Conservation (phyloP, 2,113 vertebrate species). For the Ceyx cyanopectus region DNA sequence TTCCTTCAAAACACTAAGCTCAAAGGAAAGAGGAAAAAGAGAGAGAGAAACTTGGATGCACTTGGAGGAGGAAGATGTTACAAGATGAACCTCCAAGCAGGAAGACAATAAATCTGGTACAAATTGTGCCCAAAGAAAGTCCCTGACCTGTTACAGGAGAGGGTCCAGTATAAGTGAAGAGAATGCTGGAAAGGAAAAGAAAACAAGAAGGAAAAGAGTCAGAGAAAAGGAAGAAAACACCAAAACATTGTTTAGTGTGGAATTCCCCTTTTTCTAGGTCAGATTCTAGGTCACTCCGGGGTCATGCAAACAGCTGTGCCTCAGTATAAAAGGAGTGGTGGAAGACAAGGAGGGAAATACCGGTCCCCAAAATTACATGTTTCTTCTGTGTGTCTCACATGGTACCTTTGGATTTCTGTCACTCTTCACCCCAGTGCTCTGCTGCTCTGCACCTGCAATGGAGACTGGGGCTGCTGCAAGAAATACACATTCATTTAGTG, state of each 20-base stretch:
- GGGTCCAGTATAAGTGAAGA: conserved; percentile 27
- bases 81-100: conserved; percentile 36
- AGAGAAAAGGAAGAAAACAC: conserved; percentile 22
- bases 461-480: accelerated
- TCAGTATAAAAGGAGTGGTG: background rate
- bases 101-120: conserved; percentile 45
- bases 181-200: background rate
- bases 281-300: background rate
- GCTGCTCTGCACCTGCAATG: background rate
- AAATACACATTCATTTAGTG: background rate
- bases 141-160: background rate
- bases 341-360: background rate
- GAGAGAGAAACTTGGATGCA: conserved; percentile 23
- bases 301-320: background rate
- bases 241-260: background rate
- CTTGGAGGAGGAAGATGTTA: conserved; percentile 24
- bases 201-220: background rate
- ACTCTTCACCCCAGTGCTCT: background rate
- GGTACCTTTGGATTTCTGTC: background rate
- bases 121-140: conserved; percentile 32
- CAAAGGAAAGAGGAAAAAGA: conserved; percentile 20
- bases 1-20: conserved; percentile 66
- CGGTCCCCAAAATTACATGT: background rate
- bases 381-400: background rate
- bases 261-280: conserved; percentile 4